Conservation (phyloP, 1,140 invertebrate genomes). For the Drosophila seguyi region DNA sequence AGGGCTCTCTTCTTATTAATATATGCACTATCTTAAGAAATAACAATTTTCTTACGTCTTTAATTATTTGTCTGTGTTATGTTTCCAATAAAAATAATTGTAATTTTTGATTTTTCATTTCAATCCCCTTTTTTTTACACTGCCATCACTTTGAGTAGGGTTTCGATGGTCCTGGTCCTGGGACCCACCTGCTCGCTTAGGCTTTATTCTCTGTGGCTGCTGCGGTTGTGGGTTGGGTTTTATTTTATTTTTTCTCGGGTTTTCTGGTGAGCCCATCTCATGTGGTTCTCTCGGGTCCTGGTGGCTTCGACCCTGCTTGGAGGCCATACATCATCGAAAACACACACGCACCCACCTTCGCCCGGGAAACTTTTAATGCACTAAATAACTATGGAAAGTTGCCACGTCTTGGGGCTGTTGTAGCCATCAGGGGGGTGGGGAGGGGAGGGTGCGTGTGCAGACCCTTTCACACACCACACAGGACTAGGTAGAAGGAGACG, state of each 20-base stretch:
- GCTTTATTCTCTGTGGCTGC: conserved; percentile 6
- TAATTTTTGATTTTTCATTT: too few species aligned
- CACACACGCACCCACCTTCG: background rate
- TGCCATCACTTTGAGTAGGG: background rate
- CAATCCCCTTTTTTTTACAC: background rate
- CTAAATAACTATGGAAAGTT: conserved; percentile 51
- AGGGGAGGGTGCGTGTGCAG: background rate
- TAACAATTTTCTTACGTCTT: background rate
- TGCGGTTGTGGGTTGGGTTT: background rate
- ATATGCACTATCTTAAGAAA: too few species aligned
- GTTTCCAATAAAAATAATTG: too few species aligned
- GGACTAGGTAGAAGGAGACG: background rate
- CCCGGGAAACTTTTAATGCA: conserved; percentile 51
- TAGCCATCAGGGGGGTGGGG: background rate
- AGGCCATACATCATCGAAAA: conserved; percentile 31
- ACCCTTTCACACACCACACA: background rate
- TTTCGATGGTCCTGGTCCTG: background rate
- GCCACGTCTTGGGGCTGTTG: conserved; percentile 8
- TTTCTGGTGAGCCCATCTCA: conserved; percentile 9
- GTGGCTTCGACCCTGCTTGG: background rate
- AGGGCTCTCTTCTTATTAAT: too few species aligned
- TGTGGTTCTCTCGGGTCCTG: background rate
- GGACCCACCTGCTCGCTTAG: conserved; percentile 17
- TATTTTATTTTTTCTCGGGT: background rate
- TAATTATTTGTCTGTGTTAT: background rate